phyloP scores from a whole-genome alignment of 2,797 vertebrate species.

The Anguilla megastoma region DNA sequence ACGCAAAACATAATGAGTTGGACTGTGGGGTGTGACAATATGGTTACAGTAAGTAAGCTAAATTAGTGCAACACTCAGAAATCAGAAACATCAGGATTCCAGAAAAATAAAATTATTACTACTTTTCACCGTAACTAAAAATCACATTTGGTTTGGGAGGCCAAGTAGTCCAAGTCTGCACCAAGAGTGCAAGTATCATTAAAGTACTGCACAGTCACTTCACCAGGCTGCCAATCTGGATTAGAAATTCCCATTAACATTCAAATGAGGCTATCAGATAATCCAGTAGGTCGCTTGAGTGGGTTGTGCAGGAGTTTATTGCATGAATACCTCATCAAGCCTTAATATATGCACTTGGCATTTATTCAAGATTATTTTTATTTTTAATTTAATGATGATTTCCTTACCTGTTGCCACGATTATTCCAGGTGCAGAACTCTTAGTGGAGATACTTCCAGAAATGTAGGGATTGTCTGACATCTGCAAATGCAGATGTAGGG shows the following conservation, averaged over 20 bases:
- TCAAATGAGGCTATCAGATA: no score
- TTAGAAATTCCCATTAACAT: no score
- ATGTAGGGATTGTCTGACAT: conserved; percentile 94
- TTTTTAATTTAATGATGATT: not conserved
- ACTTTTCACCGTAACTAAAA: no score
- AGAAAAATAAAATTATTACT: not conserved
- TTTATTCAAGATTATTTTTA: not conserved
- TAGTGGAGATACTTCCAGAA: conserved; percentile 92
- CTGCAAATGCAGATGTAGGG: conserved; percentile 90
- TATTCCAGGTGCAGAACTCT: conserved; percentile 87
- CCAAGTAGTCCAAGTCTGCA: no score
- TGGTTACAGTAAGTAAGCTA: not conserved
- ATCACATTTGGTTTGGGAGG: no score
- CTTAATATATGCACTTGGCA: not conserved
- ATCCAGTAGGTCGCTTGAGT: not conserved
- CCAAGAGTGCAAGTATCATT: no score
- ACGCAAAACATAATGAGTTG: no score
- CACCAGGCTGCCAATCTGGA: no score
- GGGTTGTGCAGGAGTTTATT: not conserved
- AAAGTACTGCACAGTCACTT: no score
- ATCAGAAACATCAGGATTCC: not conserved
- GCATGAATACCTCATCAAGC: not conserved
- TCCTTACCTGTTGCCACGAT: conserved; percentile 89
- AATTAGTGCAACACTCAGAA: not conserved
- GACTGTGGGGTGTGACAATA: not conserved